phyloP scores from a whole-genome alignment of 2,888 invertebrate species.

The Pemphredon lugubris region DNA sequence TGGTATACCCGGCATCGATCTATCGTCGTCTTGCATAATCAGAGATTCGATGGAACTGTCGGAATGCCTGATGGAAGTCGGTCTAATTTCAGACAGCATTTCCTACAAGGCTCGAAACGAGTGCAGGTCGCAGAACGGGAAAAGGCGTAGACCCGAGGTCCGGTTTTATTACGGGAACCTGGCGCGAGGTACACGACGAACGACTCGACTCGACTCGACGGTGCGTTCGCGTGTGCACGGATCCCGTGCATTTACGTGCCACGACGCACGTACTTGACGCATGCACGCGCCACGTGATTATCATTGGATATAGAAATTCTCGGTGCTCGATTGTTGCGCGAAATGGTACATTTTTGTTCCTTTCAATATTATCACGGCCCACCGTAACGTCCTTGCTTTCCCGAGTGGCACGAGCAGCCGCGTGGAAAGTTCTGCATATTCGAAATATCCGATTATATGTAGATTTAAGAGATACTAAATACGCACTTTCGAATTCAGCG shows the following conservation, averaged over 20 bases:
- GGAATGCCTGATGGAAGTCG: constrained; percentile 23
- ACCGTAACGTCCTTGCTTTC: background rate
- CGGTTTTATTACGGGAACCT: constrained; percentile 63
- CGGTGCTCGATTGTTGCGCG: constrained; percentile 17
- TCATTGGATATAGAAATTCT: constrained; percentile 54
- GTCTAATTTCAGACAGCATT: constrained; percentile 57
- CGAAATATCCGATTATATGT: background rate
- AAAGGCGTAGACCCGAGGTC: constrained; percentile 60
- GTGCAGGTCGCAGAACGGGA: constrained; percentile 45
- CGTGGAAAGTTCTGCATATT: background rate
- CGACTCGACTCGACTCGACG: background rate
- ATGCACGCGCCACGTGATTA: constrained; percentile 59
- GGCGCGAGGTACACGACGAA: constrained; percentile 20
- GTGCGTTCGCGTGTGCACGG: constrained; percentile 16
- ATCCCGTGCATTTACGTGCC: constrained; percentile 4
- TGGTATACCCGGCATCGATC: no score
- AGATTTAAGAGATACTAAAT: no score
- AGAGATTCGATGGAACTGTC: constrained; percentile 19
- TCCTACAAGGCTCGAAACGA: constrained; percentile 60
- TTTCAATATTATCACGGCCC: background rate
- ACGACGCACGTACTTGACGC: constrained; percentile 41
- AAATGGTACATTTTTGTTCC: constrained; percentile 8
- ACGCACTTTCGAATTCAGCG: no score
- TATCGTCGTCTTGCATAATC: constrained; percentile 27
- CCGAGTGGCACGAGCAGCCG: no score